Evolutionary conservation across 92 coral and sea anemone genomes (phyloP).

Genomic region (Isaurus tuberculatus): DNA sequence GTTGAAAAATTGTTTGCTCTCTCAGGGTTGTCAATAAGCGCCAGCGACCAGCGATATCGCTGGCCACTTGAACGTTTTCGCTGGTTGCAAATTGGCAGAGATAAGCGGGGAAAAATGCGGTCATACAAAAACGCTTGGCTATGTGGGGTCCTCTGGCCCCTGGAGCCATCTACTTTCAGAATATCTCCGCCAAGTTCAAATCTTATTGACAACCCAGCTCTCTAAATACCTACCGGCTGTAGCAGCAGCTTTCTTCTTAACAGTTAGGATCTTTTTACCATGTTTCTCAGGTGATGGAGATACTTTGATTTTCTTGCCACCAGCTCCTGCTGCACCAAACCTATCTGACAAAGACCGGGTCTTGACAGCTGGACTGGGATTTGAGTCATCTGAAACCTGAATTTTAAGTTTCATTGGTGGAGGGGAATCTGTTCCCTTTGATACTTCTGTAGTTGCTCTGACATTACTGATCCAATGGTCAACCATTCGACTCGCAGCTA

Average conservation of each 20-base stretch:
- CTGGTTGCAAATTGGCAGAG: no score
- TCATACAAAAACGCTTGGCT: no score
- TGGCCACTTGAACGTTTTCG: no score
- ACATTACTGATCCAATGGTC: constrained; percentile 84
- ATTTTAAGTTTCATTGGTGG: constrained; percentile 58
- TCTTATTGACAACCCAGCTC: no score
- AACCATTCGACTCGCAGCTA: constrained; percentile 90
- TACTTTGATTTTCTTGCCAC: constrained; percentile 38
- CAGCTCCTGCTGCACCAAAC: constrained; percentile 52
- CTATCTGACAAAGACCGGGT: constrained; percentile 59
- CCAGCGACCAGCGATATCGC: no score
- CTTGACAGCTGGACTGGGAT: constrained; percentile 38
- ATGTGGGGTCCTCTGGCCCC: no score
- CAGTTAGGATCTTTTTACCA: constrained; percentile 38
- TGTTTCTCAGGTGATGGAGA: constrained; percentile 42
- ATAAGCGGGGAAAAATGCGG: no score
- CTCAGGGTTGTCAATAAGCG: no score
- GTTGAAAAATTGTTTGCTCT: no score
- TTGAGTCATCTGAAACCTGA: constrained; percentile 50
- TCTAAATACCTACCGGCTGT: constrained; percentile 15
- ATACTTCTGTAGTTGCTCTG: constrained; percentile 51
- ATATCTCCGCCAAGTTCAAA: no score
- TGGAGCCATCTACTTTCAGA: no score
- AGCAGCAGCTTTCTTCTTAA: constrained; percentile 66
- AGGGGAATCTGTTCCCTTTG: constrained; percentile 26